Base-by-base conservation (phyloP, 2,113 vertebrate species). In the Trogon melanurus region DNA sequence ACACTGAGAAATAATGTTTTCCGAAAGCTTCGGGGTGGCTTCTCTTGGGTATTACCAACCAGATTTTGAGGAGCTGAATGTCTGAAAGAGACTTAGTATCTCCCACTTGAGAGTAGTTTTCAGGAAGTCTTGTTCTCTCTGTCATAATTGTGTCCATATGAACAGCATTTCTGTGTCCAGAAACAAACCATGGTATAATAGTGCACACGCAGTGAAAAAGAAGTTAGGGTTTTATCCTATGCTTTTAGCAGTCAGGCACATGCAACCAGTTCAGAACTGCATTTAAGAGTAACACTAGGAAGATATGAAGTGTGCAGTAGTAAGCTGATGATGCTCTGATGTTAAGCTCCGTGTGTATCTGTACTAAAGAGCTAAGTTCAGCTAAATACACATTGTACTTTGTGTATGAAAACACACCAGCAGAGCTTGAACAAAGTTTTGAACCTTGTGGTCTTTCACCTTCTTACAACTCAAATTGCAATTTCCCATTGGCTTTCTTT, bases 371-470 rank as follows among this genome's bases (percentile, higher is more conserved):
- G 80, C 61, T 78, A 85, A 47, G 22, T 92, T 81, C 48, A 74
- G 79, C 75, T 91, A 92, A 95, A 86, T 84, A 79, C 86, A 90
- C 76, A 14, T 72, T 86, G 88, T 88, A 84, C 21, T 78, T 81
- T 93, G 79, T 92, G 85, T 96, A 91, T 75, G 69, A 89, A 91
- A 89, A 89, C 78, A 94, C 92, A 96, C 85, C 94, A 94, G 95
- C 95, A 97, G 91, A 94, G 93, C 90, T 94, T 94, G 34, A 80
- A 66, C 56, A 60, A 70, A 78, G 67, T 80, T 51, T 94, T 94
- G 71, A 97, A 88, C 65, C 83, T 85, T 16, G 27, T 74, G 88
- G 62, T 91, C 79, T 89, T 91, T 92, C 93, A 91, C 64, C 41
- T 93, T 84, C 92, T 95, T 84, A 60, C 45, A 72, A 87, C 45